Evolutionary conservation across 2,113 vertebrate genomes (phyloP), one percentile per base, ranked within the genome.

Genomic region (Dipodomys spectabilis): DNA sequence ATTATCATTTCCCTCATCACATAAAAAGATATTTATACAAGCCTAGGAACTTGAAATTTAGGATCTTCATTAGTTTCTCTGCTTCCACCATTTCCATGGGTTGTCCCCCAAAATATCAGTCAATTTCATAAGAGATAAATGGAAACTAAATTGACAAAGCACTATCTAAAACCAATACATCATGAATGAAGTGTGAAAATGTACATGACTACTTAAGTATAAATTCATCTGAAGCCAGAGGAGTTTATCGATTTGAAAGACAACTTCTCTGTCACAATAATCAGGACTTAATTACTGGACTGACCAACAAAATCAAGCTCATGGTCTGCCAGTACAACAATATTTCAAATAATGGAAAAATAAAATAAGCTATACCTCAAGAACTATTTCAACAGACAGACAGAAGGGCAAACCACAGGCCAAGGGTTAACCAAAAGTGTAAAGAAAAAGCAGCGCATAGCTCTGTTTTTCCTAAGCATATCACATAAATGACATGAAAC

Each of bases 71-170:
- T 53, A 65, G 20, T 79, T 89, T 91, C n/a, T 25, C 86, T 73
- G 44, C 28, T n/a, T 73, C 49, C 0, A 88, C 16, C 2, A 16
- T 86, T 90, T 67, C 27, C 1, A 39, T 0, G 22, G 23, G n/a
- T 0, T 23, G 6, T 30, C 12, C 27, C 18, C 35, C 32, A 89
- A 30, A 20, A 88, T 25, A 16, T 64, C 18, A 45, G 18, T 28
- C 44, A 85, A n/a, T 30, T 82, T 85, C 19, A 82, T 69, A 81
- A 84, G 27, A 80, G 67, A 78, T 92, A 75, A 87, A 78, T 60
- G 67, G 71, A 95, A 15, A 82, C 23, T 32, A 90, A 71, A n/a
- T 23, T 93, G 27, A 49, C 39, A 91, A 88, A 23, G 32, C 81
- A 53, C n/a, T 91, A 94, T 44, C 27, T 39, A 69, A 88, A 89